Evolutionary conservation across 2,797 vertebrate genomes (phyloP).

Genomic region (Enteromius radiatus): DNA sequence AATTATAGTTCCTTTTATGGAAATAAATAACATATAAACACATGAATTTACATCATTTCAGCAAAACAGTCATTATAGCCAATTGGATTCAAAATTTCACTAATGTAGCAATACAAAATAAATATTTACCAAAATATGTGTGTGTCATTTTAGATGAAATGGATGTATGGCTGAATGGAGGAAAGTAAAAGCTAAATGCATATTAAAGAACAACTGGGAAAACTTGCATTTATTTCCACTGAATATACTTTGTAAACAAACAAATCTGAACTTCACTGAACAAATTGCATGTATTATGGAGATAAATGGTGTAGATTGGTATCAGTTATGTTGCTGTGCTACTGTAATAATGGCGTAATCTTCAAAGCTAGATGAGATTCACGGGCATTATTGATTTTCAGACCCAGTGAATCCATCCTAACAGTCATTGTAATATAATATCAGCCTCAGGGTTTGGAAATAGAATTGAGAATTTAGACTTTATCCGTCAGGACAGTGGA

Average conservation of each 20-base stretch:
- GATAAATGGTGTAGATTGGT: constrained; percentile 18
- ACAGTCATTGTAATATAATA: constrained; percentile 25
- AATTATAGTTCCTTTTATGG: neutral
- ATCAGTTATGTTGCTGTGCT: constrained; percentile 23
- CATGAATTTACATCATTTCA: neutral
- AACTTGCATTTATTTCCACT: neutral
- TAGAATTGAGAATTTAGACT: neutral
- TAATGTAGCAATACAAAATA: neutral
- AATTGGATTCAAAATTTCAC: constrained; percentile 4
- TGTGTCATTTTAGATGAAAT: neutral
- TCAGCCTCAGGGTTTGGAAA: neutral
- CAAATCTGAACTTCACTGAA: constrained; percentile 3
- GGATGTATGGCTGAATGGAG: neutral
- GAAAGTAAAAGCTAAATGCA: constrained; percentile 22
- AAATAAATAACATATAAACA: neutral
- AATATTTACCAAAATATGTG: neutral
- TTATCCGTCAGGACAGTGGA: neutral
- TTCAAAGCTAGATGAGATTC: constrained; percentile 41
- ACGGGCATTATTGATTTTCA: constrained; percentile 38
- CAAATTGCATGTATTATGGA: constrained; percentile 25
- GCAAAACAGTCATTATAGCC: constrained; percentile 4
- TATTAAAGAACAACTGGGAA: neutral
- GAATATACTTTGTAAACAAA: constrained; percentile 13
- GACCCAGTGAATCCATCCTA: constrained; percentile 25
- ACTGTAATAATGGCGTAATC: constrained; percentile 37